Evolutionary conservation across 2,113 vertebrate genomes (phyloP), one percentile per base, ranked within the genome.

Genomic region (Spea bombifrons): DNA sequence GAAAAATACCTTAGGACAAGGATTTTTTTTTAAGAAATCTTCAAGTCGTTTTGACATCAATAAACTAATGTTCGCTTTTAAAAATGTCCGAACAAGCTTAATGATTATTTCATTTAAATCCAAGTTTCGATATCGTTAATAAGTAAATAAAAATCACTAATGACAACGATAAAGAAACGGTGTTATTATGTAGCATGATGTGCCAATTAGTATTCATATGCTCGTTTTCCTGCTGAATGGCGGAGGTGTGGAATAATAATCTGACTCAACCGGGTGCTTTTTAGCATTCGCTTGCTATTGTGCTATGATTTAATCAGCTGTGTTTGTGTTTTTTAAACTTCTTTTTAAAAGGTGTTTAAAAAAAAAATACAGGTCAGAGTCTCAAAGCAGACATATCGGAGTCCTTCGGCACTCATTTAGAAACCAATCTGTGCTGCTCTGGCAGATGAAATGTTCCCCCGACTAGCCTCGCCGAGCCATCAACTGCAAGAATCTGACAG

Each of bases 151-250:
- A 83, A 85, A 84, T 88, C 44, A 79, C 84, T 88, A 83, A 83
- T 76, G 82, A 81, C 79, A 83, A 82, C 73, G 43, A 55, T 63
- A 30, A 75, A 69, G 71, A 85, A 83, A 81, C 2, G 16, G 5
- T 82, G 82, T 84, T 76, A 85, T 85, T 85, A 84, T 83, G 81
- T 68, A 88, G 49, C 44, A 78, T 66, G 5, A 63, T 87, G 85
- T 82, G 75, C 76, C 3, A 75, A 82, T 71, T 84, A 82, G 57
- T 65, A 84, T 85, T 87, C 75, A 86, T 74, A 44, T 48, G 85
- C 57, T 8, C 82, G 52, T 57, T 78, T 61, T 73, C 65, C 48
- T 9, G 78, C n/a, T 80, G 71, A 61, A 74, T 85, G 73, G 86
- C 84, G 74, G 73, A 86, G 84, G 75, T n/a, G 6, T 76, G 16